Conservation (phyloP, 1,140 invertebrate genomes). For the Conopomorpha cramerella region DNA sequence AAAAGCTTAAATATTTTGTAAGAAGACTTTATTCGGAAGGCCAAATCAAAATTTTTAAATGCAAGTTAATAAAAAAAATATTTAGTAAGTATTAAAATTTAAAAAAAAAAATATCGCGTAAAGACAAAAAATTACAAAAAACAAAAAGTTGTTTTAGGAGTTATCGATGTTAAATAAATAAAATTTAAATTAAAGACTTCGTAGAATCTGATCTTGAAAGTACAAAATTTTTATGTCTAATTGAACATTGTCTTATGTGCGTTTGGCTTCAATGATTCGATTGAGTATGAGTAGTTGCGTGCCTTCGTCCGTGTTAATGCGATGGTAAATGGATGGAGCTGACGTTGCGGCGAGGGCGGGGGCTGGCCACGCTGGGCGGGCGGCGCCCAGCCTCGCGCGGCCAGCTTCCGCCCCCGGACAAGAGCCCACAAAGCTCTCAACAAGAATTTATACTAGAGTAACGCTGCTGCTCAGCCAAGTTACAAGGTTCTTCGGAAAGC, state of each 20-base stretch:
- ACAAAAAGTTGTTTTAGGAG: too few species aligned
- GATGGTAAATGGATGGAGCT: conserved; percentile 8
- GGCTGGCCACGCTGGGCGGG: too few species aligned
- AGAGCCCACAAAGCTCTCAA: too few species aligned
- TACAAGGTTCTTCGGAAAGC: conserved; percentile 36
- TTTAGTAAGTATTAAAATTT: conserved; percentile 45
- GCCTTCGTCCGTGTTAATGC: conserved; percentile 51
- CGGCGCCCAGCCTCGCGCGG: too few species aligned
- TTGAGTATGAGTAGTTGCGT: conserved; percentile 47
- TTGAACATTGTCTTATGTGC: conserved; percentile 48
- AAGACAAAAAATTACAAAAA: conserved; percentile 40
- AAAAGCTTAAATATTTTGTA: conserved; percentile 59
- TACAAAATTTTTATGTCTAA: conserved; percentile 52
- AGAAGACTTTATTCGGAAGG: conserved; percentile 54
- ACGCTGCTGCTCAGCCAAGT: too few species aligned
- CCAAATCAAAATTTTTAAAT: conserved; percentile 52
- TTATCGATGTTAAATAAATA: conserved; percentile 44
- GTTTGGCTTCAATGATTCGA: conserved; percentile 43
- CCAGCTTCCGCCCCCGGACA: too few species aligned
- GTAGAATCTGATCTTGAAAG: conserved; percentile 55
- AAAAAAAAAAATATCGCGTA: conserved; percentile 32
- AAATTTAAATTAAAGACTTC: conserved; percentile 41
- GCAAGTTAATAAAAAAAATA: conserved; percentile 57
- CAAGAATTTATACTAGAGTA: too few species aligned
- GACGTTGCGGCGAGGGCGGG: too few species aligned